Conservation (phyloP, 2,113 vertebrate species). For the Gasterosteus nipponicus region DNA sequence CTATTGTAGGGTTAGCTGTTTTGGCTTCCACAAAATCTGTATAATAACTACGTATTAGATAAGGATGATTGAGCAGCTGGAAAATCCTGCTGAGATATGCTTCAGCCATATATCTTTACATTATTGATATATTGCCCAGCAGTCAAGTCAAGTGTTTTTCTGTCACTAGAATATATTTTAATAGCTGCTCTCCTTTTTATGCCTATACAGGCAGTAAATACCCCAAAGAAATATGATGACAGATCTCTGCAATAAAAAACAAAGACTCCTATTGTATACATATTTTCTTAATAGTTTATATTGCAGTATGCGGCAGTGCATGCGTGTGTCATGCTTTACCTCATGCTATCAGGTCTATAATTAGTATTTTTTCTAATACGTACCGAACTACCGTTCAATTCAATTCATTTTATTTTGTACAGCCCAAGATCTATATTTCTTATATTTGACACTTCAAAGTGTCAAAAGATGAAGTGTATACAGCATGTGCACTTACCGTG, state of each 20-base stretch:
- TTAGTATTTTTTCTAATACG: too few relatives aligned
- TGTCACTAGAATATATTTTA: background rate
- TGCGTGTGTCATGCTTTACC: too few relatives aligned
- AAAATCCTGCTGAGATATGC: background rate
- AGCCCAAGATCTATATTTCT: too few relatives aligned
- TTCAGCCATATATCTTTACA: background rate
- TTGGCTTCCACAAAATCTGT: background rate
- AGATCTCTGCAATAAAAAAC: too few relatives aligned
- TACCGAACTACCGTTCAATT: too few relatives aligned
- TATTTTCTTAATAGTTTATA: too few relatives aligned
- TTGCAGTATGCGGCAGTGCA: too few relatives aligned
- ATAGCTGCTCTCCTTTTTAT: background rate
- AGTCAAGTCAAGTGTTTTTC: background rate
- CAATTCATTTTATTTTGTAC: too few relatives aligned
- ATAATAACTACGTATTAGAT: background rate
- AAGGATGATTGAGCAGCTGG: background rate
- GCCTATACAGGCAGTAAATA: background rate
- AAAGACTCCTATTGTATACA: too few relatives aligned
- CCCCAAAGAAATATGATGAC: background rate
- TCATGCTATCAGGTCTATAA: too few relatives aligned
- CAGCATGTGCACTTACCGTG: slow-evolving; percentile 40
- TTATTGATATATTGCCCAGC: too few relatives aligned
- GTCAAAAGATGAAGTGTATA: too few relatives aligned
- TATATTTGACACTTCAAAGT: background rate
- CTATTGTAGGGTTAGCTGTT: background rate